phyloP scores from a whole-genome alignment of 1,140 invertebrate genomes.

The Drosophila persimilis region DNA sequence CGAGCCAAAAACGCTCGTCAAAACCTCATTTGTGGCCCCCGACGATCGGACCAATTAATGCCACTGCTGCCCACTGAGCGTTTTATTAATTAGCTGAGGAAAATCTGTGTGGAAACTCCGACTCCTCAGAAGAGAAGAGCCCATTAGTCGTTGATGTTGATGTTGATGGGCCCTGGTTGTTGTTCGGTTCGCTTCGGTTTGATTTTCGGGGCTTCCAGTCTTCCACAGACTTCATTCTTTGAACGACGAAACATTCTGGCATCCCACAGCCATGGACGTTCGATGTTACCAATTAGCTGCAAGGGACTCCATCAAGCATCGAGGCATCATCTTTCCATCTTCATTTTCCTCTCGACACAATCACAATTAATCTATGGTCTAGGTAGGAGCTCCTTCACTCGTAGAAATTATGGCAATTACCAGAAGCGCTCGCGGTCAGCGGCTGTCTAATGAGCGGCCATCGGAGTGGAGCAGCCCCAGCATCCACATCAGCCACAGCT shows the following conservation, averaged over 20 bases:
- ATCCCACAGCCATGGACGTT: slow-evolving; percentile 15
- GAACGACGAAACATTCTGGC: too few species aligned
- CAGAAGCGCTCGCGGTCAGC: slow-evolving; percentile 68
- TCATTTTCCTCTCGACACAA: slow-evolving; percentile 48
- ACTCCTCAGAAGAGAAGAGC: slow-evolving; percentile 23
- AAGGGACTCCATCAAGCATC: neutral
- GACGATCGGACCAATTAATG: slow-evolving; percentile 73
- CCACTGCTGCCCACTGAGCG: slow-evolving; percentile 62
- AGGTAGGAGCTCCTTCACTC: slow-evolving; percentile 30
- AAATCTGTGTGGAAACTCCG: slow-evolving; percentile 66
- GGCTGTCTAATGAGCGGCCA: slow-evolving; percentile 64
- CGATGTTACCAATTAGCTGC: slow-evolving; percentile 4
- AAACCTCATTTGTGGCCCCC: slow-evolving; percentile 66
- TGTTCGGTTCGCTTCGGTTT: slow-evolving; percentile 18
- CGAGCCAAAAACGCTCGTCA: slow-evolving; percentile 58
- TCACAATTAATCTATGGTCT: slow-evolving; percentile 73
- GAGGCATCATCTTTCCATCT: slow-evolving; percentile 10
- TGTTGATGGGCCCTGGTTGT: slow-evolving; percentile 61
- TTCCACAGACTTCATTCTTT: slow-evolving; percentile 7
- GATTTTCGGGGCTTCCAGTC: slow-evolving; percentile 64
- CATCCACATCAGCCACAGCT: slow-evolving; percentile 2
- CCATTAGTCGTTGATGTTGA: slow-evolving; percentile 71
- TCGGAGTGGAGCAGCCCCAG: slow-evolving; percentile 38
- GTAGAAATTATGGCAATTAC: slow-evolving; percentile 74
- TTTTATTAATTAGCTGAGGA: slow-evolving; percentile 72